phyloP scores from a whole-genome alignment of 2,797 vertebrate genomes.

The Cephalopachus bancanus region DNA sequence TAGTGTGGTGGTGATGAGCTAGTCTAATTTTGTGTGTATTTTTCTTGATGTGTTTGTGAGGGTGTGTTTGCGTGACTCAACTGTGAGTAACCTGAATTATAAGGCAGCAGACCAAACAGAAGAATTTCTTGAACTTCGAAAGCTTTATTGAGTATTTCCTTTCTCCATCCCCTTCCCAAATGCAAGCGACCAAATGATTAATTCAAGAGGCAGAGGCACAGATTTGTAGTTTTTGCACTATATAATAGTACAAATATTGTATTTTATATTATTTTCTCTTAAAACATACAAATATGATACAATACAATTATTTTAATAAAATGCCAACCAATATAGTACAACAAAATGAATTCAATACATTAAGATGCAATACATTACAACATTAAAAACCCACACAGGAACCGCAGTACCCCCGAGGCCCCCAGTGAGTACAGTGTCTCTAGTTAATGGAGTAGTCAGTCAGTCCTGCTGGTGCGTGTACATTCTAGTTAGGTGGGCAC shows the following conservation, averaged over 20 bases:
- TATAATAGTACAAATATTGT: conserved; percentile 78
- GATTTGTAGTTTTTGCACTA: conserved; percentile 74
- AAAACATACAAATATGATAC: conserved; percentile 81
- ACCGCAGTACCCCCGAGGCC: conserved; percentile 72
- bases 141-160: conserved; percentile 71
- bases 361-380: conserved; percentile 83
- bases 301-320: conserved; percentile 85
- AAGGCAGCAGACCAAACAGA: conserved; percentile 52
- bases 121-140: conserved; percentile 68
- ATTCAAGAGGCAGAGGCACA: conserved; percentile 74
- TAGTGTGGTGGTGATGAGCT: no score
- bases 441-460: conserved; percentile 51
- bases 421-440: conserved; percentile 71
- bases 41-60: not conserved
- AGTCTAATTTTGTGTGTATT: not conserved
- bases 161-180: conserved; percentile 72
- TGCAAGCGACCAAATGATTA: conserved; percentile 60
- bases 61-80: not conserved
- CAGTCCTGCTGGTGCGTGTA: conserved; percentile 72
- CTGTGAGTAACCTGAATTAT: conserved; percentile 56
- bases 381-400: conserved; percentile 76
- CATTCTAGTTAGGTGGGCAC: conserved; percentile 75
- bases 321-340: conserved; percentile 86
- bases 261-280: conserved; percentile 84
- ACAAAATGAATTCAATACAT: conserved; percentile 84